Base-by-base conservation (phyloP, 2,888 invertebrate species). In the Arctia plantaginis region DNA sequence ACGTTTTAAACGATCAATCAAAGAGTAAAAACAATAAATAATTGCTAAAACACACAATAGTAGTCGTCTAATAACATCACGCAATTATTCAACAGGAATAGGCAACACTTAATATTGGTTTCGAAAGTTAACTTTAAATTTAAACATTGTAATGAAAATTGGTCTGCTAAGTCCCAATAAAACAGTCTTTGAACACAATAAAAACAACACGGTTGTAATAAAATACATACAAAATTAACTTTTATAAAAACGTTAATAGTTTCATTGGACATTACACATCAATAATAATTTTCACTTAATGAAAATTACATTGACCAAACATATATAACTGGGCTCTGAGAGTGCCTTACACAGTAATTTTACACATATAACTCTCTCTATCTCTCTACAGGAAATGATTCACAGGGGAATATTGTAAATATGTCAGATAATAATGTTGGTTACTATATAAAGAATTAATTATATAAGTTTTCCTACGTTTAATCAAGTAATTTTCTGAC, bases 241-340 rank as follows among this genome's bases (percentile, higher is more conserved):
- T 77, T 85, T 44, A 83, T 76, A 84, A 85, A 55, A 81, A 75
- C 72, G 77, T 84, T 80, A 82, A 76, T 82, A 76, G 78, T 82
- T 78, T 77, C 67, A 86, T 77, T 76, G 84, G 83, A 84, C 81
- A 81, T 80, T 27, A 75, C 74, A 85, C 77, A 88, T 89, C 93
- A 94, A 94, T 91, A 73, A 84, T 90, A 92, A 90, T 93, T 89
- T 94, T 94, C 93, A 92, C 73, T 82, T 65, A 85, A 88, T 91
- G 93, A 94, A 94, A 91, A 92, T 92, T 92, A 93, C 88, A 92
- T 94, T 94, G 93, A 92, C 30, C 77, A 76, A 77, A 75, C 78
- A 80, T 81, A 59, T 20, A 67, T 41, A 67, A 33, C 27, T 23
- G 55, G 27, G 55, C 69, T 55, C 39, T n/a, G n/a, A n/a, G 23